phyloP scores from a whole-genome alignment of 2,113 vertebrate genomes.

The Pteropus alecto region DNA sequence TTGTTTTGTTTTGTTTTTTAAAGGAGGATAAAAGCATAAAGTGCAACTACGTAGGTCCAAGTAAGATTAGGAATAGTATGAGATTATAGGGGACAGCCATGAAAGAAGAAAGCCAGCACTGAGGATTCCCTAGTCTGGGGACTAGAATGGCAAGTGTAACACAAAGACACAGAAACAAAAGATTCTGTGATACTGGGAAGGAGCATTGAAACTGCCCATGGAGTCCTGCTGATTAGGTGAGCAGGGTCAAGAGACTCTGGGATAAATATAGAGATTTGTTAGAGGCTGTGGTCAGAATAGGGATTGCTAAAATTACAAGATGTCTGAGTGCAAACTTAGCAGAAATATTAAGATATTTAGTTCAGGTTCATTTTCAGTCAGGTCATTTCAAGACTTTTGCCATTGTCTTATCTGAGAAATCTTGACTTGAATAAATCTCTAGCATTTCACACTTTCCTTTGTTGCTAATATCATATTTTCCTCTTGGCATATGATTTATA shows the following conservation, averaged over 20 bases:
- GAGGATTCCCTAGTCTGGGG: neutral
- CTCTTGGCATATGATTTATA: neutral
- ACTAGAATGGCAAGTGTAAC: neutral
- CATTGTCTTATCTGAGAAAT: neutral
- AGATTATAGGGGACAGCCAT: accelerated
- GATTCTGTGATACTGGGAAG: no score
- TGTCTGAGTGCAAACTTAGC: neutral
- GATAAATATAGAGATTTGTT: neutral
- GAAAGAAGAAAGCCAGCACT: neutral
- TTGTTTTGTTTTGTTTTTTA: neutral
- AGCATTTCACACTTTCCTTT: neutral
- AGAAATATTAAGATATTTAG: neutral
- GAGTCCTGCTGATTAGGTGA: neutral
- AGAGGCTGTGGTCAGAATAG: neutral
- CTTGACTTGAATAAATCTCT: neutral
- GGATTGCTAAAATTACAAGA: neutral
- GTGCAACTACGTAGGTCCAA: neutral
- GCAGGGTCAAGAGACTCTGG: neutral
- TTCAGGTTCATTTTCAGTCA: neutral
- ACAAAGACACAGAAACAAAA: accelerated
- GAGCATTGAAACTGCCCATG: accelerated
- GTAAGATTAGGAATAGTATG: neutral
- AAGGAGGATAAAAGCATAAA: neutral
- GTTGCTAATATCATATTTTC: neutral
- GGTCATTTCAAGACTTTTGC: neutral